These are phyloP conservation scores for Drosophila elegans DNA, from an alignment of 1,140 invertebrate species.

Conservation along the genomic window DNA sequence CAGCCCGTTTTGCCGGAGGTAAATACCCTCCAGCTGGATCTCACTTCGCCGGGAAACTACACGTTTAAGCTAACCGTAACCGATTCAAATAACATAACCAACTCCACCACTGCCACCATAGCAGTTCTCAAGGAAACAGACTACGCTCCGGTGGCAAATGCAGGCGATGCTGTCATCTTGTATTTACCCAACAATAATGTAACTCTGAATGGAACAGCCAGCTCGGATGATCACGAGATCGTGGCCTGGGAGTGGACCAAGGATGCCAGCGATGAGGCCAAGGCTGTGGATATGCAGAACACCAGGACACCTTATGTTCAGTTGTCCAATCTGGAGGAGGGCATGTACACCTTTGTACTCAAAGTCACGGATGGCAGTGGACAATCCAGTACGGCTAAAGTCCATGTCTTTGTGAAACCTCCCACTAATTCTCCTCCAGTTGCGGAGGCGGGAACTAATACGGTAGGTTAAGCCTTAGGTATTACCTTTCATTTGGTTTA, in stretches of 20 bases:
- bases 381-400: constrained; percentile 93
- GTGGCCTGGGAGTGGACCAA: constrained; percentile 98
- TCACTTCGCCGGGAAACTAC: constrained; percentile 94
- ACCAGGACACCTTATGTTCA: constrained; percentile 92
- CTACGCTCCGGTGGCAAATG: constrained; percentile 97
- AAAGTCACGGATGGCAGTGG: constrained; percentile 96
- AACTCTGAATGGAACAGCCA: constrained; percentile 94
- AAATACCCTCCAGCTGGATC: constrained; percentile 93
- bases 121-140: constrained; percentile 96
- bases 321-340: constrained; percentile 95
- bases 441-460: constrained; percentile 87
- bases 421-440: constrained; percentile 93
- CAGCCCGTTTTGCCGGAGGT: constrained; percentile 91
- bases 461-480: constrained; percentile 47
- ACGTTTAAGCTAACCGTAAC: constrained; percentile 97
- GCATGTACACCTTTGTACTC: constrained; percentile 96
- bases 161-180: constrained; percentile 95
- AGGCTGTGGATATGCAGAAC: constrained; percentile 97
- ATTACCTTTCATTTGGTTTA: neutral
- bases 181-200: constrained; percentile 95
- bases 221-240: constrained; percentile 97
- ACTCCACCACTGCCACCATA: constrained; percentile 94
- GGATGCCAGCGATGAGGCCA: constrained; percentile 91
- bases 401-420: constrained; percentile 97
- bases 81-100: constrained; percentile 94